Evolutionary conservation across 30 jellyfish, hydroid and myxozoan species (phyloP).

Genomic region (Morbakka virulenta): DNA sequence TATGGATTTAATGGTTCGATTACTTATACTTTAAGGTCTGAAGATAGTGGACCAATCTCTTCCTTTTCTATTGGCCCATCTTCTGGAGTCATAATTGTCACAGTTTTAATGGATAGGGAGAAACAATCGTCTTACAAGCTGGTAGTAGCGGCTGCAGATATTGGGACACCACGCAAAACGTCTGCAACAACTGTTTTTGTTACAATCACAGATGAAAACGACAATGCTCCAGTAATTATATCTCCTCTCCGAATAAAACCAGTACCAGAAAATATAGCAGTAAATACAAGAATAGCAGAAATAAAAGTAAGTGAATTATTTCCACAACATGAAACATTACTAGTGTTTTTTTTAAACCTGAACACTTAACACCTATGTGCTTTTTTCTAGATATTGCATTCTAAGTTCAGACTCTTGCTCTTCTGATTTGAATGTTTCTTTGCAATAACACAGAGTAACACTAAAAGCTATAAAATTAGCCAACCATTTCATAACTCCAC

Average conservation of each 20-base stretch:
- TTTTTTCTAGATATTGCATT: too few relatives aligned
- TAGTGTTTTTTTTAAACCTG: too few relatives aligned
- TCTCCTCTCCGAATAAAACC: constrained; percentile 53
- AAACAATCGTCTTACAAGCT: constrained; percentile 29
- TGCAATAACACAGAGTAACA: too few relatives aligned
- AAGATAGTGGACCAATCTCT: constrained; percentile 40
- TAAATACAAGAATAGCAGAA: constrained; percentile 10
- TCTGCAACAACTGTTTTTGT: constrained; percentile 35
- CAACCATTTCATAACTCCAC: too few relatives aligned
- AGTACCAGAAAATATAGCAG: constrained; percentile 44
- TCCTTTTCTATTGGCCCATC: constrained; percentile 47
- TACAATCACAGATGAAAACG: constrained; percentile 74
- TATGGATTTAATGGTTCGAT: constrained; percentile 64
- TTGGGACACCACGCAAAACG: constrained; percentile 41
- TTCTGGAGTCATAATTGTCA: constrained; percentile 48
- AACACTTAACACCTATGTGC: too few relatives aligned
- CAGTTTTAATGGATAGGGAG: constrained; percentile 66
- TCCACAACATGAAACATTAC: too few relatives aligned
- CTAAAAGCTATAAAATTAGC: too few relatives aligned
- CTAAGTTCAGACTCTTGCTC: too few relatives aligned
- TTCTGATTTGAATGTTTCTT: too few relatives aligned
- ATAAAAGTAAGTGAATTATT: too few relatives aligned
- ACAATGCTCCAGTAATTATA: constrained; percentile 65
- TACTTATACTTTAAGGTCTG: constrained; percentile 30
- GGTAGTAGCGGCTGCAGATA: constrained; percentile 63